Base-by-base conservation (phyloP, 1,140 invertebrate genomes). In the Ostrea denselamellosa region DNA sequence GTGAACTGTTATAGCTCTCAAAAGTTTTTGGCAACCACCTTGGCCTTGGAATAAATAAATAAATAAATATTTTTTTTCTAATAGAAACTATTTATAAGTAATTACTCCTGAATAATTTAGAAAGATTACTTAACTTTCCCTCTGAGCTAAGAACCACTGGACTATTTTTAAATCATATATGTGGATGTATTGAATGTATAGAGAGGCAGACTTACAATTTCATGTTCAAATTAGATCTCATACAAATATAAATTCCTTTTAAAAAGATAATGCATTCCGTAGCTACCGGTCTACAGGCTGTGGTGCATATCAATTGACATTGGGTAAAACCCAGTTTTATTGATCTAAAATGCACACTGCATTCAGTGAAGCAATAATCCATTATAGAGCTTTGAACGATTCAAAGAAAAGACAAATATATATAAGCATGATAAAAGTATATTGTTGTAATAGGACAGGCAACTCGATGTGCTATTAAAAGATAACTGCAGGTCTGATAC, bases 271-370 rank as follows among this genome's bases (percentile, higher is more conserved):
- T 56, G 54, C 54, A 68, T 68, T 68, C 65, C 65, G 8, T 25
- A n/a, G 2, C 8, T 68, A n/a, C n/a, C 65, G 8, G 19, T 68
- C 25, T 22, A n/a, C 65, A 68, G 22, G 65, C 65, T 5, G 0
- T n/a, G 65, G 65, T 68, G 65, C 65, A 68, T 68, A n/a, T 68
- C 65, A 22, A 68, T 68, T 65, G 62, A 56, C 62, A 65, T 65
- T 68, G 65, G 54, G 54, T 56, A 56, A 56, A 56, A 56, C 54
- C 54, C 54, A 56, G 9, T 56, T 68, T n/a, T 68, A 68, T 68
- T 22, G n/a, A 68, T 68, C 25, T 22, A 22, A 68, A 8, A 25
- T 17, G n/a, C 65, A 68, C 17, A 22, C 65, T 68, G 65, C 65
- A 65, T 14, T 8, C 53, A 44, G 34, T 5, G 5, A 2, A 44